Evolutionary conservation across 2,113 vertebrate species (phyloP), one percentile per base, ranked within the genome.

Genomic region (Prietella phreatophila): DNA sequence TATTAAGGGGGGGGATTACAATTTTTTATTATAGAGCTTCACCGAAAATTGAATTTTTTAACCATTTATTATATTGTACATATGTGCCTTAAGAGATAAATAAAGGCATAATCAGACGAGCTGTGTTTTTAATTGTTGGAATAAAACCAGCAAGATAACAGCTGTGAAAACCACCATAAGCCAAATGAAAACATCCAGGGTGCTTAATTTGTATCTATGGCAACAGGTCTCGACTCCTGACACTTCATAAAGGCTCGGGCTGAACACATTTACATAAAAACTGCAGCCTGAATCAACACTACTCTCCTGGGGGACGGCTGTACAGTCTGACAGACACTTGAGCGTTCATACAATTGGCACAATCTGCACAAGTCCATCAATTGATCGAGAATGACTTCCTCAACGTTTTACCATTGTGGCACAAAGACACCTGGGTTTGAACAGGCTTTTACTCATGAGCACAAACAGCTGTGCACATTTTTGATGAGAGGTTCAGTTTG

Each of bases 201-300:
- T 60, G 82, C 61, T 82, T 91, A 55, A 89, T 91, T 88, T 87
- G 88, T 89, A 85, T 83, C 86, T 89, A 89, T 91, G 86, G 88
- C 88, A 91, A 91, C 90, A 67, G 83, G 88, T 91, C 86, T 75
- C 81, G 58, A 87, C 87, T 89, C 83, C 30, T 60, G 65, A 79
- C 83, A 89, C 36, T 83, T 67, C 82, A 88, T 47, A 79, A 53
- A 82, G 58, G 50, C 71, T 84, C 30, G 19, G 39, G 71, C 73
- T 84, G 47, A 78, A 25, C 87, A 47, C 82, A 85, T 88, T 84
- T 88, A 79, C 75, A 85, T 88, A 88, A 75, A 88, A 88, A 88
- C 83, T 30, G 87, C 75, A 39, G 82, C 13, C 69, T 80, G 39
- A 80, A 80, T 7, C 83, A 69, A 65, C 82, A 63, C 33, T n/a